phyloP scores from a whole-genome alignment of 2,113 vertebrate species.

The Saguinus imperator region DNA sequence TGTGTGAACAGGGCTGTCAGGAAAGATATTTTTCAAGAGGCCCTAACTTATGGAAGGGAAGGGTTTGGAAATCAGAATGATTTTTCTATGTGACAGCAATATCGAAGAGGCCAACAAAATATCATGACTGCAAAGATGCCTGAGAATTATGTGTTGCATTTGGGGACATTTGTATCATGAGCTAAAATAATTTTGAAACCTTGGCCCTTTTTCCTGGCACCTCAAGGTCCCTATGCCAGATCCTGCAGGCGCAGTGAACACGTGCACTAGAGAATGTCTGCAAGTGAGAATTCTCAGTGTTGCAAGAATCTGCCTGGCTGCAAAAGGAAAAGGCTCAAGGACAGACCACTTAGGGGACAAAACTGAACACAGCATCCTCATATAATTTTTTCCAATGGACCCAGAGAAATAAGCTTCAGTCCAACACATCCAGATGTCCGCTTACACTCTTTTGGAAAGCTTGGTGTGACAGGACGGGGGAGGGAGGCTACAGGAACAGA shows the following conservation, averaged over 20 bases:
- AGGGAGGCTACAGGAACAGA: not conserved
- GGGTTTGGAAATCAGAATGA: not conserved
- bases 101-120: conserved; percentile 47
- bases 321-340: not conserved
- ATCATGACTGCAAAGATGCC: conserved; percentile 34
- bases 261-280: rapidly evolving
- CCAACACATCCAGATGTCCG: conserved; percentile 45
- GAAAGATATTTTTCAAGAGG: conserved; percentile 55
- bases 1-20: conserved; percentile 11
- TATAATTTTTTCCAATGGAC: not conserved
- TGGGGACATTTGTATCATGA: conserved; percentile 35
- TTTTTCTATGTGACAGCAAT: conserved; percentile 44
- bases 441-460: conserved; percentile 19
- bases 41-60: not conserved
- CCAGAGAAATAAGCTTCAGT: not conserved
- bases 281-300: not conserved
- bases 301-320: not conserved
- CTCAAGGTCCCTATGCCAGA: not conserved
- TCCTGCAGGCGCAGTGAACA: not conserved
- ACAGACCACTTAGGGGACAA: not conserved
- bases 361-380: not conserved
- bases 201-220: conserved; percentile 48
- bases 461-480: not conserved
- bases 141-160: conserved; percentile 45
- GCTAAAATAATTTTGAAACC: conserved; percentile 42